phyloP scores from a whole-genome alignment of 2,888 invertebrate species.

The Tipula confusa region DNA sequence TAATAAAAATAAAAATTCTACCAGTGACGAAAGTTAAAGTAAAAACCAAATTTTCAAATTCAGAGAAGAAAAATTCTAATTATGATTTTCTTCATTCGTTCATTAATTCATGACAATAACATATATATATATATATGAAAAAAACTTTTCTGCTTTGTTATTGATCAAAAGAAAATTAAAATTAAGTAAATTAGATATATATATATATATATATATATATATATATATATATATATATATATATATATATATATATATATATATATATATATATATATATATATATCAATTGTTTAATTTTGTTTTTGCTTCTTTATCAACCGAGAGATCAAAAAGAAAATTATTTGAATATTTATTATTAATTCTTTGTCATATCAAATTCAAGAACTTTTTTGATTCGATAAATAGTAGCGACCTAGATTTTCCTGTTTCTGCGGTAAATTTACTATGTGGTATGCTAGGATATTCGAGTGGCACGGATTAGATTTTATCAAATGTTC shows the following conservation, averaged over 20 bases:
- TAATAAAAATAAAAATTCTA: not conserved
- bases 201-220: too few relatives aligned
- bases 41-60: not conserved
- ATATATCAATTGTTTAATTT: too few relatives aligned
- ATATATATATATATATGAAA: too few relatives aligned
- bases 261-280: too few relatives aligned
- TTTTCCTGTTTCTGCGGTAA: not conserved
- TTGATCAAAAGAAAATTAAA: not conserved
- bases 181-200: not conserved
- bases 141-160: not conserved
- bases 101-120: not conserved
- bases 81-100: not conserved
- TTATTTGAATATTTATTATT: not conserved
- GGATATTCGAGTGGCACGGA: too few relatives aligned
- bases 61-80: too few relatives aligned
- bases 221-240: too few relatives aligned
- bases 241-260: too few relatives aligned
- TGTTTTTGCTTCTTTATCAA: not conserved
- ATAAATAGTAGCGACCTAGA: not conserved
- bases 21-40: not conserved
- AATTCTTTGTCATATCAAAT: not conserved
- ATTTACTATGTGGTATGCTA: too few relatives aligned
- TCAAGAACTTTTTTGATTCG: not conserved
- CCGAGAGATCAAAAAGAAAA: not conserved
- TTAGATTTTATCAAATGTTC: too few relatives aligned